These are phyloP conservation scores for Lepidocolaptes lacrymiger DNA, from an alignment of 2,797 vertebrate genomes.

Conservation along the genomic window DNA sequence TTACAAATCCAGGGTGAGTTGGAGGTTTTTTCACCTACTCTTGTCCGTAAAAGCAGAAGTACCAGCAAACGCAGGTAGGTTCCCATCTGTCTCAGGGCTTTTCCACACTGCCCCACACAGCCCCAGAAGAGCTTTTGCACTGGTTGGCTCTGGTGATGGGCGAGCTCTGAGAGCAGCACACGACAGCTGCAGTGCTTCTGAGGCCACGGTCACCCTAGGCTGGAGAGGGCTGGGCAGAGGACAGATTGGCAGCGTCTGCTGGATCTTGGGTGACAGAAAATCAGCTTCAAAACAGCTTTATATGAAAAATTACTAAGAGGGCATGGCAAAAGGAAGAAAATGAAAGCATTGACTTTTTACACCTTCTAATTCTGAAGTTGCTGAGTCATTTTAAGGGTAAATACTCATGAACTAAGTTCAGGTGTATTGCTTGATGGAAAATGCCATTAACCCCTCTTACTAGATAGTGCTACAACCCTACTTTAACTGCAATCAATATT, in stretches of 20 bases:
- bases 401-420: neutral
- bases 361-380: neutral
- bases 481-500: neutral
- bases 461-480: neutral
- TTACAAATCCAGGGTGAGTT: neutral
- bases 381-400: neutral
- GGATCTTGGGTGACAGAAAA: neutral
- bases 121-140: neutral
- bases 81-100: neutral
- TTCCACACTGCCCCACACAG: neutral
- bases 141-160: neutral
- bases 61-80: neutral
- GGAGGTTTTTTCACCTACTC: neutral
- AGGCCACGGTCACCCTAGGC: neutral
- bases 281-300: neutral
- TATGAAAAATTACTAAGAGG: neutral
- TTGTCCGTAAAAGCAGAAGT: neutral
- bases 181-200: neutral
- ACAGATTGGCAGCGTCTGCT: neutral
- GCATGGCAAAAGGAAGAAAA: neutral
- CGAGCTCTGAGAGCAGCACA: neutral
- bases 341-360: neutral
- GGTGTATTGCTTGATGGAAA: neutral
- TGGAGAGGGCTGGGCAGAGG: neutral
- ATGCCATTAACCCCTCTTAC: neutral